phyloP scores from a whole-genome alignment of 2,797 vertebrate genomes.

The Cossypha dichroa region DNA sequence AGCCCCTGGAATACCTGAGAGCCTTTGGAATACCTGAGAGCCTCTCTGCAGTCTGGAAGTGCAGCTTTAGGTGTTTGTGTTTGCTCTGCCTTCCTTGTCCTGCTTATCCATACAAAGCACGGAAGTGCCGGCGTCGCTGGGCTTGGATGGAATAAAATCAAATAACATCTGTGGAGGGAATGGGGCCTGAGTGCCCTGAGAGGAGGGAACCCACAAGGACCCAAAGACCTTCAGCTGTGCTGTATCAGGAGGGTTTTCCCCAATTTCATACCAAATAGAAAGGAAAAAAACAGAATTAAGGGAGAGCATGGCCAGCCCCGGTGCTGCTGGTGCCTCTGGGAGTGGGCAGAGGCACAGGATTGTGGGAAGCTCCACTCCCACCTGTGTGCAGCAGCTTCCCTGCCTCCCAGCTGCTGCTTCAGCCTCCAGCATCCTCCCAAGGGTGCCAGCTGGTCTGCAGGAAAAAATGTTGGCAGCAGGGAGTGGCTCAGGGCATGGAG shows the following conservation, averaged over 20 bases:
- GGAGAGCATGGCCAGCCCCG: fast-evolving
- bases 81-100: not conserved
- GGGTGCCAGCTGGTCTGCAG: not conserved
- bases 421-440: not conserved
- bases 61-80: not conserved
- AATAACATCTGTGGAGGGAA: not conserved
- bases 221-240: not conserved
- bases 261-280: not conserved
- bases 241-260: not conserved
- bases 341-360: not conserved
- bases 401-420: not conserved
- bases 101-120: slow-evolving; percentile 9
- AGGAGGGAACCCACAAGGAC: not conserved
- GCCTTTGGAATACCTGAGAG: not conserved
- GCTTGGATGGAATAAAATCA: not conserved
- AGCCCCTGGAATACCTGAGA: fast-evolving
- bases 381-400: not conserved
- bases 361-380: not conserved
- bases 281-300: fast-evolving
- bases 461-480: fast-evolving
- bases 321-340: not conserved
- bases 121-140: not conserved
- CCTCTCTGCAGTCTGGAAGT: not conserved
- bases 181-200: fast-evolving
- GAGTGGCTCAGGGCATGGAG: not conserved